Evolutionary conservation across 2,888 invertebrate species (phyloP).

Genomic region (Amaurobius ferox): DNA sequence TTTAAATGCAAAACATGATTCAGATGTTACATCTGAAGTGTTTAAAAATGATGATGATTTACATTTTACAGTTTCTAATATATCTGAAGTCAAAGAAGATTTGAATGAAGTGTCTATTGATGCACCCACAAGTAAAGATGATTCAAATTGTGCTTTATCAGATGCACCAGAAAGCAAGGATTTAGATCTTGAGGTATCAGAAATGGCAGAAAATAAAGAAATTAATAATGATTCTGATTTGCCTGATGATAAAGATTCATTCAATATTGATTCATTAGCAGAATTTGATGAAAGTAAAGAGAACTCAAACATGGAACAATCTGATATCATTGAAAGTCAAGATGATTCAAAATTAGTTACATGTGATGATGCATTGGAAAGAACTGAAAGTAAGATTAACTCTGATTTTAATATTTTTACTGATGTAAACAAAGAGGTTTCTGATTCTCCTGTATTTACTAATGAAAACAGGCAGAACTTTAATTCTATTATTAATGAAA

Average conservation of each 20-base stretch:
- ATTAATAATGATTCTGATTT: neutral
- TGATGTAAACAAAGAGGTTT: neutral
- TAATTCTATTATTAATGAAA: neutral
- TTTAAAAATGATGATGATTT: neutral
- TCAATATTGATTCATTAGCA: neutral
- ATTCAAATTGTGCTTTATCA: neutral
- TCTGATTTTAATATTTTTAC: no score
- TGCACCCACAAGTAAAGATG: neutral
- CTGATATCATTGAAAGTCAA: neutral
- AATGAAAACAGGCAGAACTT: neutral
- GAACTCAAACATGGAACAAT: neutral
- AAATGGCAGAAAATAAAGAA: neutral
- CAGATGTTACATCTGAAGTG: neutral
- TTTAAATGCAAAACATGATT: neutral
- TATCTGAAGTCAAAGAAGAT: neutral
- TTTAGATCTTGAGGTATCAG: neutral
- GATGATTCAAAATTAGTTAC: neutral
- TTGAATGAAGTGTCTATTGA: neutral
- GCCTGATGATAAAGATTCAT: neutral
- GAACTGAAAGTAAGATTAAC: neutral
- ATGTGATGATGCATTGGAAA: neutral
- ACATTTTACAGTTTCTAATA: neutral
- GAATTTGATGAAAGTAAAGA: neutral
- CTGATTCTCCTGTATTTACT: neutral
- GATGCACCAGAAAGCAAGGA: neutral